phyloP scores from a whole-genome alignment of 2,113 vertebrate genomes.

The Aegypius monachus region DNA sequence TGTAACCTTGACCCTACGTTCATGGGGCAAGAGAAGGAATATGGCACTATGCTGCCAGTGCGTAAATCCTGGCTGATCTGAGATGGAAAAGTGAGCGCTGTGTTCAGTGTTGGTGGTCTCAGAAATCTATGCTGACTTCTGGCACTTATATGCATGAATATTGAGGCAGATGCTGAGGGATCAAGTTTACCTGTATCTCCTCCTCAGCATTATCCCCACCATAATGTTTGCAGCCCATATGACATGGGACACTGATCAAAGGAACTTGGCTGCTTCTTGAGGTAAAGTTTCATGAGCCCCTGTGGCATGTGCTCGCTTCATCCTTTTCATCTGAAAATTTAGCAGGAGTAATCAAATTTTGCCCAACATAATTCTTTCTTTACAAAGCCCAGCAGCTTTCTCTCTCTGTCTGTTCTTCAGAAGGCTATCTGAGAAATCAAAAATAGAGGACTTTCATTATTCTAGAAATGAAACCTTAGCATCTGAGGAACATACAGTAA shows the following conservation, averaged over 20 bases:
- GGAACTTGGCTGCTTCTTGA: not conserved
- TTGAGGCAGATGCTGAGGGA: not conserved
- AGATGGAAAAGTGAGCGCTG: not conserved
- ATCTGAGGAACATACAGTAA: not conserved
- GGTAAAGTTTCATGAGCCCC: not conserved
- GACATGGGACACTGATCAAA: not conserved
- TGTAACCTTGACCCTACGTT: fast-evolving
- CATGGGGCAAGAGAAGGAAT: not conserved
- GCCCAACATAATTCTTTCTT: not conserved
- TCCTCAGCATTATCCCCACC: not conserved
- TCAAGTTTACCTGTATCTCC: not conserved
- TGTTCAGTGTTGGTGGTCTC: not conserved
- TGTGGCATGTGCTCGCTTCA: fast-evolving
- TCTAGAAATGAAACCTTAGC: not conserved
- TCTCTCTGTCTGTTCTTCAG: not conserved
- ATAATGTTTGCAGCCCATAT: not conserved
- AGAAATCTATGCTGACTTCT: not conserved
- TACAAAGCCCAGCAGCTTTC: not conserved
- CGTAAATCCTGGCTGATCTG: not conserved
- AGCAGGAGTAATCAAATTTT: not conserved
- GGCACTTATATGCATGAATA: no score
- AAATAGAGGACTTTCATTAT: not conserved
- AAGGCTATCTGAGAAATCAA: not conserved
- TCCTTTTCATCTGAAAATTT: not conserved
- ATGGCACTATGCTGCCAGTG: fast-evolving